These are phyloP conservation scores for Epinephelus moara DNA, from an alignment of 2,113 vertebrate genomes.

Conservation along the genomic window DNA sequence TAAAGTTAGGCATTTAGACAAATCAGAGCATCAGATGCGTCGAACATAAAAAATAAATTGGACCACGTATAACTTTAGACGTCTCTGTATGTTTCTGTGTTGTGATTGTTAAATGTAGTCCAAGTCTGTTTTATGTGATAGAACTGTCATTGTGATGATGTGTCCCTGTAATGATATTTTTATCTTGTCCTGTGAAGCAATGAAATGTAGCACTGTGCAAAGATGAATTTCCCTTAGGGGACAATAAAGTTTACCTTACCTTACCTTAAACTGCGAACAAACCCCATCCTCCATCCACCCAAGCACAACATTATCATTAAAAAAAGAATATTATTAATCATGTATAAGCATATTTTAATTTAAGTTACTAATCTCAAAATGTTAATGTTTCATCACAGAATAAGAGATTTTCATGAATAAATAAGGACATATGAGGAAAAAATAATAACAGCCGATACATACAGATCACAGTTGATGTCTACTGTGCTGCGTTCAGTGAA, in stretches of 20 bases:
- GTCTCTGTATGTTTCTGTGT: too few species aligned
- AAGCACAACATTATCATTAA: slow-evolving; percentile 35
- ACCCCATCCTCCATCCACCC: slow-evolving; percentile 8
- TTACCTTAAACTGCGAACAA: slow-evolving; percentile 26
- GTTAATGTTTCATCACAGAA: slow-evolving; percentile 64
- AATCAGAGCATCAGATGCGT: slow-evolving; percentile 49
- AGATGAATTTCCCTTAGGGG: too few species aligned
- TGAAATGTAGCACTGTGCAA: too few species aligned
- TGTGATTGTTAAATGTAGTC: too few species aligned
- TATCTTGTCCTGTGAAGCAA: too few species aligned
- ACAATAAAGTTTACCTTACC: too few species aligned
- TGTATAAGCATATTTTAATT: slow-evolving; percentile 53
- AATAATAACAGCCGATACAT: slow-evolving; percentile 37
- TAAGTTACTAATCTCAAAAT: slow-evolving; percentile 73
- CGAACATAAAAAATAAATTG: slow-evolving; percentile 35
- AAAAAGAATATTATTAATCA: slow-evolving; percentile 29
- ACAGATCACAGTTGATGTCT: slow-evolving; percentile 42
- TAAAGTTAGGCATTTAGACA: slow-evolving; percentile 65
- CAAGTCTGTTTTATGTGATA: too few species aligned
- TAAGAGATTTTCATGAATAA: slow-evolving; percentile 76
- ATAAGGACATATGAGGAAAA: slow-evolving; percentile 67
- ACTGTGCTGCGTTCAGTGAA: slow-evolving; percentile 45
- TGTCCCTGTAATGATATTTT: too few species aligned
- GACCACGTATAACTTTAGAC: slow-evolving; percentile 11
- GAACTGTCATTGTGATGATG: too few species aligned